Evolutionary conservation across 2,888 invertebrate genomes (phyloP), one percentile per base, ranked within the genome.

Genomic region (Myathropa florea): DNA sequence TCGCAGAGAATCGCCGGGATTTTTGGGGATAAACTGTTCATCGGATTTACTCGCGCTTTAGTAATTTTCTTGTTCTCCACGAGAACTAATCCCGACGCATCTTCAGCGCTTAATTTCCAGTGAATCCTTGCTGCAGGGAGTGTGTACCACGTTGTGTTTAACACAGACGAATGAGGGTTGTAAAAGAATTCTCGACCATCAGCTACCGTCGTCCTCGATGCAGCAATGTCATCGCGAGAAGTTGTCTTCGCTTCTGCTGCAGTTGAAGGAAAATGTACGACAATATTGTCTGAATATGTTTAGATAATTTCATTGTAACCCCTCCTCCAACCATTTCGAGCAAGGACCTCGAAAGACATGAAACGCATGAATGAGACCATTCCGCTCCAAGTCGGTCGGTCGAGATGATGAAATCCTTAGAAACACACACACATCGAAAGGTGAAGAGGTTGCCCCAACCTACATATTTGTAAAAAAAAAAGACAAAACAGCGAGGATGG

Each of bases 291-390:
- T 30, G 79, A 60, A 75, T 79, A 75, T 79, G 53, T 81, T 76
- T 70, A 60, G 73, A 70, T 60, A 78, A 86, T 86, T 73, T 64
- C 55, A 73, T 64, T 72, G 81, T 77, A 82, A 77, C 28, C 76
- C 67, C 55, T 72, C 14, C 26, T 23, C 21, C 39, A 33, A 10
- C 12, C 33, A 12, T 12, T 0, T 10, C 33, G 33, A 3, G 36
- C 78, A 82, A 70, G 82, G 82, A 81, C 67, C 71, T 53, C 28
- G 55, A 78, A 78, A 73, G 82, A 30, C 30, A 4, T 30, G 30
- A 33, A 72, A 68, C 77, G 76, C 28, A 61, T 60, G 39, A 65
- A n/a, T n/a, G n/a, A n/a, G n/a, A n/a, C n/a, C n/a, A n/a, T n/a
- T n/a, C n/a, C n/a, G n/a, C n/a, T n/a, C n/a, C n/a, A n/a, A 68